Conservation (phyloP, 2,797 vertebrate genomes). For the Pangasius sanitwongsei region DNA sequence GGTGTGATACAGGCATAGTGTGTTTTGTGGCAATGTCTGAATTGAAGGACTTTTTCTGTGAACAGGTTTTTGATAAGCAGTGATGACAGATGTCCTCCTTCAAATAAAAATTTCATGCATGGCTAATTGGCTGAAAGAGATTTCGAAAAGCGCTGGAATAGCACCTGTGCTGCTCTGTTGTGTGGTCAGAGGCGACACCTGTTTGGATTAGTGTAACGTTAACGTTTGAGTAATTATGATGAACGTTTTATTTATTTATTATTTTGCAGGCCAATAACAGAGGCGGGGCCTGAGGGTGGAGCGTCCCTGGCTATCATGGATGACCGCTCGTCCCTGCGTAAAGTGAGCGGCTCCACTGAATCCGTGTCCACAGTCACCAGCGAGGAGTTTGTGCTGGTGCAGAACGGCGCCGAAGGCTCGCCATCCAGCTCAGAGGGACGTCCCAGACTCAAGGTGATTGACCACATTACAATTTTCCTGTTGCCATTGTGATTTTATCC, state of each 20-base stretch:
- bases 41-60: background rate
- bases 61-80: background rate
- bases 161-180: background rate
- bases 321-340: conserved; percentile 82
- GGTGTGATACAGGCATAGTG: background rate
- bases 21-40: background rate
- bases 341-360: conserved; percentile 85
- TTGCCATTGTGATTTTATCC: background rate
- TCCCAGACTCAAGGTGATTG: conserved; percentile 86
- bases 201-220: background rate
- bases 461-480: background rate
- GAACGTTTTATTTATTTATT: background rate
- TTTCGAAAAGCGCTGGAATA: background rate
- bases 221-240: background rate
- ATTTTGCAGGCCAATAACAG: conserved; percentile 46
- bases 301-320: conserved; percentile 79
- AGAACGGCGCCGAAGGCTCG: conserved; percentile 76
- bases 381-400: conserved; percentile 93
- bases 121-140: background rate
- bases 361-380: conserved; percentile 86
- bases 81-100: background rate
- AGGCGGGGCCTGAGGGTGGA: conserved; percentile 59
- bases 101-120: background rate
- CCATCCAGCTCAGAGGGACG: conserved; percentile 83
- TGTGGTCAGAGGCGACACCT: background rate